phyloP scores from a whole-genome alignment of 2,113 vertebrate genomes.

The Sturnira hondurensis region DNA sequence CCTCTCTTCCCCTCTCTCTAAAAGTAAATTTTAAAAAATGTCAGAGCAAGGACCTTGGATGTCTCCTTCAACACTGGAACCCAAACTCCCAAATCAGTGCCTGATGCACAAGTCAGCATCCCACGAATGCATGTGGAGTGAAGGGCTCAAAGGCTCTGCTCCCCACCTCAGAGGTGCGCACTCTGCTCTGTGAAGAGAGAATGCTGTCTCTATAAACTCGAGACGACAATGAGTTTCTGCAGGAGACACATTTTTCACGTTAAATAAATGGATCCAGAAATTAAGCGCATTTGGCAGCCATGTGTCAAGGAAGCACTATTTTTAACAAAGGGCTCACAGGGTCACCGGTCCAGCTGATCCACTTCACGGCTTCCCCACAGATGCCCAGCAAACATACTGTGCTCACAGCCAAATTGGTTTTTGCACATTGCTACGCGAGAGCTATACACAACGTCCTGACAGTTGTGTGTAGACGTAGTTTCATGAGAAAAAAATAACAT shows the following conservation, averaged over 20 bases:
- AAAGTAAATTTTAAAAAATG: no score
- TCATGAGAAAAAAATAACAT: background rate
- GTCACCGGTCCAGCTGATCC: background rate
- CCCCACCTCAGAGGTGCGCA: background rate
- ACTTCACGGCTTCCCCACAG: background rate
- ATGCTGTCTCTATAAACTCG: background rate
- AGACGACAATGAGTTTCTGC: slow-evolving; percentile 14
- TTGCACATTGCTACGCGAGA: background rate
- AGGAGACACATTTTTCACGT: slow-evolving; percentile 31
- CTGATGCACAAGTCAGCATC: background rate
- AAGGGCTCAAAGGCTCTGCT: background rate
- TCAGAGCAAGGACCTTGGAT: no score
- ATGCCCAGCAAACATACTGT: background rate
- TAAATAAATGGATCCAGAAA: slow-evolving; percentile 7
- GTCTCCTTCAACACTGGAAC: background rate
- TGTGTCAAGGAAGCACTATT: background rate
- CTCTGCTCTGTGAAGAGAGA: background rate
- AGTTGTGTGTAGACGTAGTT: background rate
- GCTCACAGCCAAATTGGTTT: background rate
- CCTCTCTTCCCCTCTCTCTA: no score
- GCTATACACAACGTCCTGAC: background rate
- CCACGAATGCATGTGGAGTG: background rate
- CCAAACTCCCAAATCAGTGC: background rate
- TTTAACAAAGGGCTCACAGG: slow-evolving; percentile 24
- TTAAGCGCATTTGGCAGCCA: background rate